phyloP scores from a whole-genome alignment of 2,888 invertebrate species.

The Xanthorhoe spadicearia region DNA sequence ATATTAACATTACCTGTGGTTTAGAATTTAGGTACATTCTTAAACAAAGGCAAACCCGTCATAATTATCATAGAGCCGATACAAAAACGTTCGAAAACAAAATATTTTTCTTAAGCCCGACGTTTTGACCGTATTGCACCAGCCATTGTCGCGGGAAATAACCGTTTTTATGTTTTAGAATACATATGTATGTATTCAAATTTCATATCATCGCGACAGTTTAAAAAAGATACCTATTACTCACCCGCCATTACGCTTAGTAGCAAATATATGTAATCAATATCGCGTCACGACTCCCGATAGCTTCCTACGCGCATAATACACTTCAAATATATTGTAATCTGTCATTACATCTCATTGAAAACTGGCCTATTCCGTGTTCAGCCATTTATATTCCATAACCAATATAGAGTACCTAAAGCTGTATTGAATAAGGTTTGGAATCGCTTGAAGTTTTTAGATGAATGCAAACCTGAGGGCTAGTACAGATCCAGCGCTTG shows the following conservation, averaged over 20 bases:
- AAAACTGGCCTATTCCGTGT: conserved; percentile 45
- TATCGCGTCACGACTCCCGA: conserved; percentile 40
- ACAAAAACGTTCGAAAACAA: no score
- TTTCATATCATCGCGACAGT: no score
- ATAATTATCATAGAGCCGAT: no score
- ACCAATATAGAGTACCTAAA: conserved; percentile 20
- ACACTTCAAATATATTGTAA: conserved; percentile 57
- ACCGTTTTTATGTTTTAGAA: no score
- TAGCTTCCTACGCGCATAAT: conserved; percentile 53
- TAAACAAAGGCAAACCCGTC: no score
- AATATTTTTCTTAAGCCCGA: no score
- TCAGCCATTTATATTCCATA: conserved; percentile 28
- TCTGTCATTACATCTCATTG: conserved; percentile 58
- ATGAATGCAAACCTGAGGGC: conserved; percentile 41
- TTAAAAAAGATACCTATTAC: no score
- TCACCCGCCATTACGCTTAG: neutral
- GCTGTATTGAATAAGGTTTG: conserved; percentile 41
- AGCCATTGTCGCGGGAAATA: no score
- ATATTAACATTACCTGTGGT: neutral
- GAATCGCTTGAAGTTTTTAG: conserved; percentile 48
- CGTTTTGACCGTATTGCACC: no score
- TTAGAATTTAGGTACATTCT: no score
- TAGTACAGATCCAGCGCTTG: no score
- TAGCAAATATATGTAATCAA: conserved; percentile 31
- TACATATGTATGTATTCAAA: no score